Evolutionary conservation across 2,797 vertebrate genomes (phyloP).

Genomic region (Dipus sagitta): DNA sequence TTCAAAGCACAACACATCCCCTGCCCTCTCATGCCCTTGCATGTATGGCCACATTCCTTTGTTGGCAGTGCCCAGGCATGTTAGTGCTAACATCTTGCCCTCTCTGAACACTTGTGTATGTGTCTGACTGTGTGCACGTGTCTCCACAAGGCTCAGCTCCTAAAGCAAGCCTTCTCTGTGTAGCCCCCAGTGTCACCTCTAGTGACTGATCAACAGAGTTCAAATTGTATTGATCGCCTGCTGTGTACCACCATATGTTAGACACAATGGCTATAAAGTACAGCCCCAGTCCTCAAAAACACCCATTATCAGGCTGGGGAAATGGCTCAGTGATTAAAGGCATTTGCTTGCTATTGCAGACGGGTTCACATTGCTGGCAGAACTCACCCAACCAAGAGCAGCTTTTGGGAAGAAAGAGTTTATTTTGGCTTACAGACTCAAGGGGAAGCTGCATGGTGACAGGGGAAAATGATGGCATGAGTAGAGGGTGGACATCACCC

Average conservation of each 20-base stretch:
- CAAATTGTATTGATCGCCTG: not conserved
- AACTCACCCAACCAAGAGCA: no score
- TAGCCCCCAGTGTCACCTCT: not conserved
- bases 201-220: not conserved
- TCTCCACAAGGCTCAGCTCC: not conserved
- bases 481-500: no score
- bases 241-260: no score
- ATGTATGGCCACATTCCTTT: not conserved
- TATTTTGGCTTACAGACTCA: no score
- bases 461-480: no score
- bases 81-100: no score
- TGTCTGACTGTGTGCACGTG: not conserved
- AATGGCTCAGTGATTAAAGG: no score
- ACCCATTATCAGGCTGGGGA: not conserved
- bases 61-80: accelerated
- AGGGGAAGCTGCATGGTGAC: no score
- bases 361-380: no score
- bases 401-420: no score
- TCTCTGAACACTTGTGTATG: not conserved
- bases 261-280: no score
- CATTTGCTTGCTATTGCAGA: no score
- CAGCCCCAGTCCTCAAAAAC: not conserved
- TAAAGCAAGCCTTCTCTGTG: not conserved
- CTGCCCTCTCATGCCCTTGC: accelerated
- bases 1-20: not conserved